Conservation (phyloP, 2,797 vertebrate species). For the Eleutherodactylus coqui region DNA sequence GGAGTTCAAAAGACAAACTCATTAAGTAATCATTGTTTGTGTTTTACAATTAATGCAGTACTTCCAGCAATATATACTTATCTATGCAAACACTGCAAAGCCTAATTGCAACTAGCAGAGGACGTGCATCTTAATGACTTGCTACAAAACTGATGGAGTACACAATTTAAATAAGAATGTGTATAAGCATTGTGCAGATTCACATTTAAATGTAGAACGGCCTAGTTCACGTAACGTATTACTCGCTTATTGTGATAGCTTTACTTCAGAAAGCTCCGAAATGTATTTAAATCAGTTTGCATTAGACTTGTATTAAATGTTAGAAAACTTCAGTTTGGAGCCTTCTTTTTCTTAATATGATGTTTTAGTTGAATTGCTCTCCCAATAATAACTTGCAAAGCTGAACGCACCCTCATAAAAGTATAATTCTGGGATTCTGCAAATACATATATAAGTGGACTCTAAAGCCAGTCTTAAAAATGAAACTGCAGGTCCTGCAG, state of each 20-base stretch:
- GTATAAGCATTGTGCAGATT: slow-evolving; percentile 14
- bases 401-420: background rate
- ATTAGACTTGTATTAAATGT: background rate
- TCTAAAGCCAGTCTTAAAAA: background rate
- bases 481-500: too few species aligned
- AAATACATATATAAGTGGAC: background rate
- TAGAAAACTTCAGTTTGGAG: background rate
- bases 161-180: slow-evolving; percentile 32
- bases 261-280: background rate
- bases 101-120: slow-evolving; percentile 41
- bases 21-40: slow-evolving; percentile 54
- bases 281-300: background rate
- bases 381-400: background rate
- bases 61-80: slow-evolving; percentile 56
- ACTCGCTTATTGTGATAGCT: background rate
- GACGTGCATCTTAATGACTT: slow-evolving; percentile 40
- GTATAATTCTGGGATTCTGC: background rate
- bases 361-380: background rate
- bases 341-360: background rate
- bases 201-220: slow-evolving; percentile 24
- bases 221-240: background rate
- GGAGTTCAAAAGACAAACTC: slow-evolving; percentile 54
- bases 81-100: slow-evolving; percentile 45
- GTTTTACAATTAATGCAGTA: slow-evolving; percentile 51
- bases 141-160: slow-evolving; percentile 18